These are phyloP conservation scores for Lithobates pipiens DNA, from an alignment of 2,797 vertebrate species.

Conservation along the genomic window DNA sequence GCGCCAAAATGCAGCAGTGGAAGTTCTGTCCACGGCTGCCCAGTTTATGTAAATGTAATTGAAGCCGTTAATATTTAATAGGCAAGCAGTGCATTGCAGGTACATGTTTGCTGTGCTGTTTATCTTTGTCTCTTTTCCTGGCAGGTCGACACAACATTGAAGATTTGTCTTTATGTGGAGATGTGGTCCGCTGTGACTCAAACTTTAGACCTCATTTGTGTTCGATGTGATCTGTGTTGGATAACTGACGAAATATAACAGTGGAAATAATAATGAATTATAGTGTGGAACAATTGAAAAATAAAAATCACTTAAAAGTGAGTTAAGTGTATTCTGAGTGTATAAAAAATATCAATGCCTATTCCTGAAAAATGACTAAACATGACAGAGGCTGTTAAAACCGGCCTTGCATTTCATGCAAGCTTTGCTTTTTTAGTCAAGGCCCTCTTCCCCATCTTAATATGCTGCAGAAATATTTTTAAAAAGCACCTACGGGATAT, in stretches of 20 bases:
- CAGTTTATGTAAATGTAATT: conserved; percentile 85
- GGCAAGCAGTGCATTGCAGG: conserved; percentile 79
- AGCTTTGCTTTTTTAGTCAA: too few relatives aligned
- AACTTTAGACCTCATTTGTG: conserved; percentile 91
- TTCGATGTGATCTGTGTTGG: conserved; percentile 89
- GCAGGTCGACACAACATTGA: conserved; percentile 90
- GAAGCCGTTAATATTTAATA: conserved; percentile 87
- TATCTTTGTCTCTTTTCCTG: conserved; percentile 78
- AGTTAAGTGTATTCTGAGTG: conserved; percentile 58
- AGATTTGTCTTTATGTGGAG: conserved; percentile 93
- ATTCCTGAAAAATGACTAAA: background rate
- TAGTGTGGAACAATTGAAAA: conserved; percentile 78
- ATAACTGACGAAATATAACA: conserved; percentile 75
- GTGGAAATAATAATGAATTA: conserved; percentile 66
- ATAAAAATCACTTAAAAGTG: conserved; percentile 67
- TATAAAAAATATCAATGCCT: background rate
- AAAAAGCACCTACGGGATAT: too few relatives aligned
- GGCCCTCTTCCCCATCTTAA: too few relatives aligned
- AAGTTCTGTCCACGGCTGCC: conserved; percentile 74
- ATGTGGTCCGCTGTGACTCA: conserved; percentile 88
- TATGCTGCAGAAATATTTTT: too few relatives aligned
- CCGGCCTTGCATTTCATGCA: too few relatives aligned
- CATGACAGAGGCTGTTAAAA: too few relatives aligned
- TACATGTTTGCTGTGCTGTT: conserved; percentile 77
- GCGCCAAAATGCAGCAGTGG: conserved; percentile 76